These are phyloP conservation scores for Anguilla anguilla DNA, from an alignment of 2,797 vertebrate species.

Conservation along the genomic window DNA sequence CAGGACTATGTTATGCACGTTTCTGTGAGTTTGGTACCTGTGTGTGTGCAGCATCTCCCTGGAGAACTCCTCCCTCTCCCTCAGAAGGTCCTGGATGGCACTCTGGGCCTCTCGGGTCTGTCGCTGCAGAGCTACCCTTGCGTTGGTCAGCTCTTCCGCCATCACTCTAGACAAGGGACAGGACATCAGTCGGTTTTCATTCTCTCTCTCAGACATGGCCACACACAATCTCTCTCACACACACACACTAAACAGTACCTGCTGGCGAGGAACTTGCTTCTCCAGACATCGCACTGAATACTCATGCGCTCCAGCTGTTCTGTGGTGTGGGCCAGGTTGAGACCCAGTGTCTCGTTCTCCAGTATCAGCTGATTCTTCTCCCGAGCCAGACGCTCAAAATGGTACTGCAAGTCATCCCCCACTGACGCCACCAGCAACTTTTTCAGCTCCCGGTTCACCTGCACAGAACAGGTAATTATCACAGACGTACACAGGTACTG, in stretches of 20 bases:
- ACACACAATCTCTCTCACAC: slow-evolving; percentile 35
- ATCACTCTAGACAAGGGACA: slow-evolving; percentile 81
- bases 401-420: slow-evolving; percentile 94
- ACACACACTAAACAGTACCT: slow-evolving; percentile 69
- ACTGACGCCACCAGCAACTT: slow-evolving; percentile 94
- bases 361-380: slow-evolving; percentile 95
- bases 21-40: slow-evolving; percentile 68
- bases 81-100: slow-evolving; percentile 89
- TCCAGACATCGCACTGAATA: slow-evolving; percentile 97
- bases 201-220: neutral
- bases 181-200: neutral
- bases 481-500: slow-evolving; percentile 12
- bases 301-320: slow-evolving; percentile 97
- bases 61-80: slow-evolving; percentile 87
- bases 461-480: slow-evolving; percentile 19
- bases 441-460: slow-evolving; percentile 97
- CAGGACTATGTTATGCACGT: neutral
- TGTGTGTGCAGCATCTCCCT: slow-evolving; percentile 87
- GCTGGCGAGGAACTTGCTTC: slow-evolving; percentile 98
- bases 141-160: slow-evolving; percentile 91
- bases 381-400: slow-evolving; percentile 90
- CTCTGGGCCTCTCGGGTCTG: slow-evolving; percentile 91
- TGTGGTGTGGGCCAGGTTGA: slow-evolving; percentile 78
- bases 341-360: slow-evolving; percentile 88
- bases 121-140: slow-evolving; percentile 84